Conservation (phyloP, 2,888 invertebrate genomes). For the Nezara viridula region DNA sequence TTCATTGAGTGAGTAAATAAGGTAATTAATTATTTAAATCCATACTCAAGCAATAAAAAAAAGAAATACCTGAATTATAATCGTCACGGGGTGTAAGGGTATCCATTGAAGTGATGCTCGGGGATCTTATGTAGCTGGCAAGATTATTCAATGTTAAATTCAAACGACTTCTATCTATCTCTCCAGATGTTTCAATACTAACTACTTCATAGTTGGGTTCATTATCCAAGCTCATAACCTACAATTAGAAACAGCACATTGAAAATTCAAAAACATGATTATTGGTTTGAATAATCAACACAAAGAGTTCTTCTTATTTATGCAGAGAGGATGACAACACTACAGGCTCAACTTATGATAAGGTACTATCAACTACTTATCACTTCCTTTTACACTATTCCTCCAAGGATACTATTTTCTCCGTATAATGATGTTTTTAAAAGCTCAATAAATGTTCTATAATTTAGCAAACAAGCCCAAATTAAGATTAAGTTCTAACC, state of each 20-base stretch:
- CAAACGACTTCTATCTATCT: conserved; percentile 80
- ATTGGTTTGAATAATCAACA: neutral
- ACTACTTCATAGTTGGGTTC: conserved; percentile 82
- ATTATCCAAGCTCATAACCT: conserved; percentile 75
- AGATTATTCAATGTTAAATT: conserved; percentile 79
- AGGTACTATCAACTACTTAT: neutral
- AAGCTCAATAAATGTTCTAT: neutral
- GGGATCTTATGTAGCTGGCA: conserved; percentile 81
- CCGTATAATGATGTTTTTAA: neutral
- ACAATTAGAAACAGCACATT: conserved; percentile 60
- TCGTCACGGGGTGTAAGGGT: conserved; percentile 81
- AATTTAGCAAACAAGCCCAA: neutral
- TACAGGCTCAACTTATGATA: neutral
- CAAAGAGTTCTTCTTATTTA: neutral
- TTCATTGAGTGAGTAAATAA: too few species aligned
- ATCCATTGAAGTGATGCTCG: conserved; percentile 80
- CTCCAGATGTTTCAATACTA: conserved; percentile 84
- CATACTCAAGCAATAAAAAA: too few species aligned
- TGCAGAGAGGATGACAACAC: neutral
- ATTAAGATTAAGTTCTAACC: too few species aligned
- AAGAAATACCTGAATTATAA: conserved; percentile 63
- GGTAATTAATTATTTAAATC: too few species aligned
- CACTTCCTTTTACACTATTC: neutral
- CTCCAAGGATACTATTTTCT: too few species aligned
- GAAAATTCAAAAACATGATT: neutral